phyloP scores from a whole-genome alignment of 2,113 vertebrate genomes.

The Epinephelus moara region DNA sequence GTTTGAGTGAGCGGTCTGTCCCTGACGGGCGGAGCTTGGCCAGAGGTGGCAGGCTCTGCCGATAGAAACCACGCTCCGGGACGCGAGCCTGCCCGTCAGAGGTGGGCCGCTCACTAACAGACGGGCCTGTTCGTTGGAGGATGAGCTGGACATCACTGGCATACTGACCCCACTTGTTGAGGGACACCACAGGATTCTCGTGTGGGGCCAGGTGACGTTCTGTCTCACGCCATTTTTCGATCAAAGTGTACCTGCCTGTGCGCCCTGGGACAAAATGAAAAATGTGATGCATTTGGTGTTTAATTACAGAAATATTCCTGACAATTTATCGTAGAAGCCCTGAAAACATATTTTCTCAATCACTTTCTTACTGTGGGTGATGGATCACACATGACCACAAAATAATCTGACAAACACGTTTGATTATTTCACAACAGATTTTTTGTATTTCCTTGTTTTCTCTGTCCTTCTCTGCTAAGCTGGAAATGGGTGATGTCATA shows the following conservation, averaged over 20 bases:
- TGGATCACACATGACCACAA: neutral
- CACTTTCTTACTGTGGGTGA: neutral
- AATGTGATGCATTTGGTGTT: neutral
- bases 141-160: conserved; percentile 96
- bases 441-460: neutral
- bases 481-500: neutral
- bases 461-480: neutral
- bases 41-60: conserved; percentile 93
- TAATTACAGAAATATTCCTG: neutral
- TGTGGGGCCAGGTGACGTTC: conserved; percentile 93
- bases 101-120: conserved; percentile 90
- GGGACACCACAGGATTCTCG: conserved; percentile 93
- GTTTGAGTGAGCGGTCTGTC: conserved; percentile 88
- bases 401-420: neutral
- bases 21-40: conserved; percentile 90
- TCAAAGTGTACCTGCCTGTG: conserved; percentile 94
- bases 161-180: conserved; percentile 98
- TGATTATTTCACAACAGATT: neutral
- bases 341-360: neutral
- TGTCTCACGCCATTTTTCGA: conserved; percentile 96
- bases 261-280: conserved; percentile 84
- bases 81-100: conserved; percentile 88
- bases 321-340: neutral
- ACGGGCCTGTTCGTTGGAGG: conserved; percentile 92
- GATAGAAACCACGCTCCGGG: conserved; percentile 90